phyloP scores from a whole-genome alignment of 1,140 invertebrate genomes.

The Lithobius niger region DNA sequence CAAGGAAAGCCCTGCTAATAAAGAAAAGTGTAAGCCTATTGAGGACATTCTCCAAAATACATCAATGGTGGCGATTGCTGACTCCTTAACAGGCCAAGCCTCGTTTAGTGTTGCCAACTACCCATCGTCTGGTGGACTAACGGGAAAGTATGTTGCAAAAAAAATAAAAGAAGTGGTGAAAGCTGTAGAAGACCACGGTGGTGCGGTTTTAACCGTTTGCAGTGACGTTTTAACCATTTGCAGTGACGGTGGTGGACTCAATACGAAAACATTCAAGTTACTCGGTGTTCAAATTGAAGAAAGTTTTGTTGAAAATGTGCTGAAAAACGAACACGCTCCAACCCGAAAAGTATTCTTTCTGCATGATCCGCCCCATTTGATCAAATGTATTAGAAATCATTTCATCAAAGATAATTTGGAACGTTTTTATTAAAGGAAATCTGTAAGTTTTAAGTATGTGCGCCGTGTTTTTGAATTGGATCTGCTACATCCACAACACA shows the following conservation, averaged over 20 bases:
- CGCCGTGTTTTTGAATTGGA: too few species aligned
- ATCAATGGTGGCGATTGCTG: background rate
- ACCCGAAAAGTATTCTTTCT: background rate
- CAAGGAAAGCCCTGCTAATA: too few species aligned
- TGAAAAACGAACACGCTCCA: background rate
- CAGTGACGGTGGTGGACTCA: background rate
- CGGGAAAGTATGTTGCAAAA: background rate
- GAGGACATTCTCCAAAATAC: slow-evolving; percentile 1
- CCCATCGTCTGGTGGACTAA: background rate
- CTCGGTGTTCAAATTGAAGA: background rate
- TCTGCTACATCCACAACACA: too few species aligned
- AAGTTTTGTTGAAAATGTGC: background rate
- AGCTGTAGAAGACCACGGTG: background rate
- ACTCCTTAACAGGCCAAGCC: background rate
- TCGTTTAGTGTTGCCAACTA: background rate
- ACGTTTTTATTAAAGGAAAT: too few species aligned
- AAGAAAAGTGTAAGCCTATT: too few species aligned
- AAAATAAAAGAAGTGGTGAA: background rate
- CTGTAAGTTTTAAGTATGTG: too few species aligned
- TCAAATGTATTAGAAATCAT: slow-evolving; percentile 2
- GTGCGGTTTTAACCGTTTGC: background rate
- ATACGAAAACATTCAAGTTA: background rate
- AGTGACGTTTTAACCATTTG: too few species aligned
- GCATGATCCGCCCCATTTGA: background rate
- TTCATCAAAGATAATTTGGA: background rate